Percentiles rank a stretch among this genome's conserved stretches.
Evolutionary conservation across 2,888 invertebrate species (phyloP).

Genomic region (Agrilus cyanescens): DNA sequence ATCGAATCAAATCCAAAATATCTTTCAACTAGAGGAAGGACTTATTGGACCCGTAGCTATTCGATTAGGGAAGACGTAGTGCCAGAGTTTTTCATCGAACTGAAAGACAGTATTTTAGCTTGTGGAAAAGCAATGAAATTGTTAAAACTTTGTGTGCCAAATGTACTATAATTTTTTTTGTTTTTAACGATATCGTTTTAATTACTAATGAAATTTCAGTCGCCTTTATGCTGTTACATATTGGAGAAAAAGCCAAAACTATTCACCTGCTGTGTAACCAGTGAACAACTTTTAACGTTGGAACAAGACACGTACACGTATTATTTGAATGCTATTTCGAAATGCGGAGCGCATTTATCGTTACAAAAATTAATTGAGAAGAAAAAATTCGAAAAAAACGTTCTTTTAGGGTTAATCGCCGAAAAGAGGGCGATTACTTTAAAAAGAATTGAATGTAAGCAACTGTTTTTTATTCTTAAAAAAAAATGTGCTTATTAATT

Average conservation of each 20-base stretch:
- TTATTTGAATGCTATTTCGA: conserved; percentile 27
- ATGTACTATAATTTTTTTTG: conserved; percentile 38
- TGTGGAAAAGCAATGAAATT: conserved; percentile 66
- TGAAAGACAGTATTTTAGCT: conserved; percentile 52
- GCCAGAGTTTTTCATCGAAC: conserved; percentile 54
- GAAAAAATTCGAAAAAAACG: conserved; percentile 20
- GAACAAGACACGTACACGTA: conserved; percentile 27
- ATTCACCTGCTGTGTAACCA: conserved; percentile 30
- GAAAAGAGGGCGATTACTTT: conserved; percentile 28
- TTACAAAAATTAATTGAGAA: conserved; percentile 21
- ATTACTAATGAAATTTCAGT: conserved; percentile 22
- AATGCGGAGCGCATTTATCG: conserved; percentile 27
- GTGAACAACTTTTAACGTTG: conserved; percentile 24
- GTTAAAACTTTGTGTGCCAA: conserved; percentile 56
- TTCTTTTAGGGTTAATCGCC: conserved; percentile 25
- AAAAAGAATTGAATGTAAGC: conserved; percentile 30
- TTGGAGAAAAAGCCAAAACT: conserved; percentile 27
- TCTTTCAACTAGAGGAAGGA: conserved; percentile 47
- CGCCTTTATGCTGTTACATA: conserved; percentile 26
- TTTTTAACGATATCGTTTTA: conserved; percentile 2
- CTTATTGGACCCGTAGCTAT: conserved; percentile 58
- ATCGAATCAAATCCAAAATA: conserved; percentile 58
- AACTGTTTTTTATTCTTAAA: neutral
- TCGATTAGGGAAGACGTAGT: conserved; percentile 41
- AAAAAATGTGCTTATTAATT: no score